Base-by-base conservation (phyloP, 2,113 vertebrate species). In the Solenodon paradoxus region DNA sequence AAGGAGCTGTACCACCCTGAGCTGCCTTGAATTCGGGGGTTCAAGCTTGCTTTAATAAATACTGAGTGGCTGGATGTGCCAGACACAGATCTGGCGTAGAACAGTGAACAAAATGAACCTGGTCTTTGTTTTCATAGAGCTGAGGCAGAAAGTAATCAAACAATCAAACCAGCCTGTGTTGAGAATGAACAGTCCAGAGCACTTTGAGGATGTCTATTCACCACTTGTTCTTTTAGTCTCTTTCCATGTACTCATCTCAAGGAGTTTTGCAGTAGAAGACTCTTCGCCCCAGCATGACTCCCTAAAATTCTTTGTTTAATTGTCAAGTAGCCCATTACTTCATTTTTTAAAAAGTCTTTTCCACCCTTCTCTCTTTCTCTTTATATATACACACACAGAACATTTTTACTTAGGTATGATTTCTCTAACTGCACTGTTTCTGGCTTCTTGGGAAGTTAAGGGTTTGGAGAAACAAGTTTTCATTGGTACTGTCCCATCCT, bases 1-100 rank as follows among this genome's bases (percentile, higher is more conserved):
- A 7, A 9, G 26, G 32, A 38, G 19, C 9, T 3, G 1, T 0
- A 0, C 6, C 17, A 17, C 49, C 38, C 22, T 57, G 55, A 0
- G 15, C 9, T 5, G 13, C 72, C 12, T 11, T 1, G 0, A 0
- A 9, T 6, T 40, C 35, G 61, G 9, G 38, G 38, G 3, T 26
- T 26, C 40, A 5, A 9, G 51, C 16, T 57, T 74, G 71, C 17
- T 78, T 63, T 9, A 61, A 15, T 24, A 59, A 84, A 63, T 35
- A 28, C 0, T 1, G 5, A 42, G 59, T 16, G 38, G 24, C 42
- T 35, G 0, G 2, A 45, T 20, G 38, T 64, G 47, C 49, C 4
- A 7, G 53, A 7, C 47, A 20, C 3, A 45, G 38, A 17, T 15
- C 51, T 71, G 28, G 19, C 5, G 35, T 1, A 26, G 7, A 49